phyloP scores from a whole-genome alignment of 2,797 vertebrate genomes.

The Pangasius djambal region DNA sequence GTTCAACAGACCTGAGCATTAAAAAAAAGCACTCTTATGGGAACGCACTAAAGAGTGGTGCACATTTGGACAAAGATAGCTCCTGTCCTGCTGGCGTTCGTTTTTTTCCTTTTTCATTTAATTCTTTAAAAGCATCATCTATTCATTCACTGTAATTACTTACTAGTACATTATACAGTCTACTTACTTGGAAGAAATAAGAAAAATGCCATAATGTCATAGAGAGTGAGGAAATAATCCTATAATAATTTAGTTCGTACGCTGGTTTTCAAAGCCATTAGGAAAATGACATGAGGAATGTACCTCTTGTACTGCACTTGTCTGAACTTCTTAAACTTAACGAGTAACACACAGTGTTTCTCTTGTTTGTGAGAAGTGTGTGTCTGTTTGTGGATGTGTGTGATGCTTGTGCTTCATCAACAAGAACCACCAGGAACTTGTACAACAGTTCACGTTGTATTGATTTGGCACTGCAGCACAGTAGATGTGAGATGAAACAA shows the following conservation, averaged over 20 bases:
- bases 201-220: constrained; percentile 13
- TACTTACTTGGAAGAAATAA: constrained; percentile 27
- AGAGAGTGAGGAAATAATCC: neutral
- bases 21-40: constrained; percentile 5
- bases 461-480: neutral
- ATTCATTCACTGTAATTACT: constrained; percentile 29
- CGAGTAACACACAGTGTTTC: neutral
- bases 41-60: constrained; percentile 16
- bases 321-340: constrained; percentile 7
- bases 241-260: neutral
- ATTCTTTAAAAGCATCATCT: constrained; percentile 50
- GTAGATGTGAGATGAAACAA: neutral
- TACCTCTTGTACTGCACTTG: neutral
- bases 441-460: neutral
- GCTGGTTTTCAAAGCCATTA: constrained; percentile 10
- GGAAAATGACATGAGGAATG: neutral
- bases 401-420: neutral
- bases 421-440: neutral
- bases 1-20: neutral
- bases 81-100: constrained; percentile 2
- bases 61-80: constrained; percentile 27
- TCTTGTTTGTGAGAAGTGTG: neutral
- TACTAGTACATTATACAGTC: neutral
- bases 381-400: constrained; percentile 1
- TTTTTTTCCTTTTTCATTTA: neutral